phyloP scores from a whole-genome alignment of 2,888 invertebrate species.

The Acanthococcus lagerstroemiae region DNA sequence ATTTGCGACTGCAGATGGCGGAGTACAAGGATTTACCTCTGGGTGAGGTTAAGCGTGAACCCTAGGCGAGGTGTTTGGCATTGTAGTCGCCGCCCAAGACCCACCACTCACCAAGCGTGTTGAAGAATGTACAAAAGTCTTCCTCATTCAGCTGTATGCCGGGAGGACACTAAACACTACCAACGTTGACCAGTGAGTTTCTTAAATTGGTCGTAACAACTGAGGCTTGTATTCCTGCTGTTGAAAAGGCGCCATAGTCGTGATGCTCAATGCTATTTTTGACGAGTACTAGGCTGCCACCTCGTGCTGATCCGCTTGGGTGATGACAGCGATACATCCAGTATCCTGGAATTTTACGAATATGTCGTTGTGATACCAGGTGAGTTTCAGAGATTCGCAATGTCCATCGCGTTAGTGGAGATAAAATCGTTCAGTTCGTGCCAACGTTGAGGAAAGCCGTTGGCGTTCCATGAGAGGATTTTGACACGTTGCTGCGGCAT shows the following conservation, averaged over 20 bases:
- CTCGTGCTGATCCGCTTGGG: background rate
- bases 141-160: background rate
- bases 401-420: background rate
- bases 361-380: background rate
- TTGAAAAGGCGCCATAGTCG: background rate
- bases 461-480: background rate
- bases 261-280: background rate
- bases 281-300: background rate
- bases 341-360: background rate
- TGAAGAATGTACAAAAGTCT: background rate
- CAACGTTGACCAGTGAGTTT: background rate
- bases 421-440: background rate
- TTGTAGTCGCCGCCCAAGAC: background rate
- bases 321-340: background rate
- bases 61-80: constrained; percentile 36
- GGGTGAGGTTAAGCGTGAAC: constrained; percentile 35
- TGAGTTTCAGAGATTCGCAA: background rate
- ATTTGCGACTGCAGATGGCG: background rate
- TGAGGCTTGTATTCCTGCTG: constrained; percentile 1
- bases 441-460: background rate
- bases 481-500: background rate
- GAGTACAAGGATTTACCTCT: constrained; percentile 5
- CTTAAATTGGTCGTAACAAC: background rate
- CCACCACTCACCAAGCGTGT: background rate
- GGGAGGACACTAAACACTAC: background rate